Percentiles rank a stretch among this genome's conserved stretches.
phyloP scores from a whole-genome alignment of 2,888 invertebrate species.

The Synergus gifuensis region DNA sequence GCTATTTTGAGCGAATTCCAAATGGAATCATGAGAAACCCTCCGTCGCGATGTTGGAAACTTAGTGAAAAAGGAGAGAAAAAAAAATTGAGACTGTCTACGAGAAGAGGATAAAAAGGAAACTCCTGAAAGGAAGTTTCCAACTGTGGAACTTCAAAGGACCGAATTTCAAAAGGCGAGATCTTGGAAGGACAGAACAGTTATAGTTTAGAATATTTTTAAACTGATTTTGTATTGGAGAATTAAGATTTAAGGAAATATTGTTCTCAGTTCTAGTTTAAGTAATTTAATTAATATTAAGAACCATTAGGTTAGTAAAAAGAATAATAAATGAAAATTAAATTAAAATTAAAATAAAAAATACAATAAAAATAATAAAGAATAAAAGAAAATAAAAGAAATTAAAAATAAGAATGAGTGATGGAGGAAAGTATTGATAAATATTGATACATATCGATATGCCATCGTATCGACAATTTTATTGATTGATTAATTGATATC shows the following conservation, averaged over 20 bases:
- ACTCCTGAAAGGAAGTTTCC: constrained; percentile 33
- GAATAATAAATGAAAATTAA: neutral
- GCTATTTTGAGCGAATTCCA: constrained; percentile 33
- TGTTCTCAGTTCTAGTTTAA: neutral
- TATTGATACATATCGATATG: too few species aligned
- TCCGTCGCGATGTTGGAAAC: neutral
- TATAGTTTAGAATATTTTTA: neutral
- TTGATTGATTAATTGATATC: too few species aligned
- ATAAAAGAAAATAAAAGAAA: too few species aligned
- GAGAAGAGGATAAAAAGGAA: constrained; percentile 34
- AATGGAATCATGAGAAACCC: constrained; percentile 12
- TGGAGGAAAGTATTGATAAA: too few species aligned
- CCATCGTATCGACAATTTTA: too few species aligned
- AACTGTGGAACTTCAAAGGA: constrained; percentile 2
- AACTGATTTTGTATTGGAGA: neutral
- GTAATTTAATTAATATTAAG: neutral
- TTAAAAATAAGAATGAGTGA: too few species aligned
- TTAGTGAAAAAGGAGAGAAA: constrained; percentile 6
- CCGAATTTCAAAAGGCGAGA: neutral
- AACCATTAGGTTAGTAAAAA: too few species aligned
- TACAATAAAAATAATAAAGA: too few species aligned
- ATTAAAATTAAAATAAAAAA: too few species aligned
- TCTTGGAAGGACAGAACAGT: neutral
- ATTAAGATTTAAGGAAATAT: neutral
- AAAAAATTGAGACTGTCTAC: neutral